A percentile compares a stretch with the other conserved stretches of the same genome.
phyloP scores from a whole-genome alignment of 2,888 invertebrate species.

The Himalopsyche japonica region DNA sequence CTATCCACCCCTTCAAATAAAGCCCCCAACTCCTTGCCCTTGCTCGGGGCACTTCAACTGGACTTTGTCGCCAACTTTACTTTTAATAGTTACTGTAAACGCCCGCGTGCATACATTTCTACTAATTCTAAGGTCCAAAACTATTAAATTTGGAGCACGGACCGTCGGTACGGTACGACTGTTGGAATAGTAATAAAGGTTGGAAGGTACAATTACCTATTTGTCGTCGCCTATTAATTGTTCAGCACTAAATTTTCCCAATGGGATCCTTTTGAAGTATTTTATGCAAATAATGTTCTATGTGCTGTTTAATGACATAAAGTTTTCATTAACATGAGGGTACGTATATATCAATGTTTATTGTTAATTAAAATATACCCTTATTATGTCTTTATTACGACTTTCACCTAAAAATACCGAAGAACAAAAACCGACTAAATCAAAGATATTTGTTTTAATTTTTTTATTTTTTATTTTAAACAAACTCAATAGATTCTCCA shows the following conservation, averaged over 20 bases:
- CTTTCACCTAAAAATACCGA: no score
- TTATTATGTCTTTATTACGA: no score
- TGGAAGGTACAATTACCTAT: constrained; percentile 37
- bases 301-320: background rate
- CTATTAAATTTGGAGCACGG: constrained; percentile 35
- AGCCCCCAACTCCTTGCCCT: constrained; percentile 1
- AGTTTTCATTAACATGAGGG: background rate
- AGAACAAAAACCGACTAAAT: no score
- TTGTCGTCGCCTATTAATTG: constrained; percentile 30
- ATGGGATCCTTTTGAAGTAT: background rate
- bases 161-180: constrained; percentile 9
- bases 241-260: constrained; percentile 4
- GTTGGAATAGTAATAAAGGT: constrained; percentile 36
- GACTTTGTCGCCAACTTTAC: constrained; percentile 39
- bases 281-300: background rate
- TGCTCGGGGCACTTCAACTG: constrained; percentile 10
- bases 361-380: no score
- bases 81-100: constrained; percentile 39
- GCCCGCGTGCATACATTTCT: constrained; percentile 37
- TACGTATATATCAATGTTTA: background rate
- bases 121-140: constrained; percentile 37
- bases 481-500: no score
- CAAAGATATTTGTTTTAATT: no score
- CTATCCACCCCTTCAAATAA: constrained; percentile 7
- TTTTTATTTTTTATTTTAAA: no score